A percentile compares a stretch with the other conserved stretches of the same genome.
Conservation (phyloP, 2,797 vertebrate genomes). For the Loris lydekkerianus region DNA sequence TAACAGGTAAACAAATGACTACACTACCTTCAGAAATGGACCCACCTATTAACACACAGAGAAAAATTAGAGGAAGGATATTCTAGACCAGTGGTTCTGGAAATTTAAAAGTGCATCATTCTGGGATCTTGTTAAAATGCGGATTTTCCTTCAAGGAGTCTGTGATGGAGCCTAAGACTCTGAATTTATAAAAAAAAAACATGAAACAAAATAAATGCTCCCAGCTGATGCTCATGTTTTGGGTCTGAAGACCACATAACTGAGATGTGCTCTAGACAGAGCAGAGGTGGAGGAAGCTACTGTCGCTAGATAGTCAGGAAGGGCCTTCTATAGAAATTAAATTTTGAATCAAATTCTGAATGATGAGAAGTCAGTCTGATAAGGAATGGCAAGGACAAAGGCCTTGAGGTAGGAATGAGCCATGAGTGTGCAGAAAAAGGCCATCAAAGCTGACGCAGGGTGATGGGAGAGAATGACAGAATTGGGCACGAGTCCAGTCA, state of each 20-base stretch:
- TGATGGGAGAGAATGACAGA: background rate
- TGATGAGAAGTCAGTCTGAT: background rate
- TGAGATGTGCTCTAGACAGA: background rate
- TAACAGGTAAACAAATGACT: background rate
- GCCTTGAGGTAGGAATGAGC: background rate
- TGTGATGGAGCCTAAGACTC: background rate
- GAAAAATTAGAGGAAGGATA: background rate
- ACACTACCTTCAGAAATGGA: background rate
- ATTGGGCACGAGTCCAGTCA: background rate
- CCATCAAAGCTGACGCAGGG: background rate
- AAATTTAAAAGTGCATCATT: background rate
- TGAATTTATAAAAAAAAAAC: background rate
- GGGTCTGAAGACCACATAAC: background rate
- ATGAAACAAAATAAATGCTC: background rate
- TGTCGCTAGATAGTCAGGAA: background rate
- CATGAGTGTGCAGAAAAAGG: background rate
- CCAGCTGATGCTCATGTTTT: background rate
- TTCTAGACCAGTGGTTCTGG: background rate
- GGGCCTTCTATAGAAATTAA: background rate
- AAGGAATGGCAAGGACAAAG: background rate
- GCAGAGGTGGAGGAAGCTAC: background rate
- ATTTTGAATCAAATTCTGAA: background rate
- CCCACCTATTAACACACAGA: background rate
- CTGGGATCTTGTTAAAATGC: slow-evolving; percentile 23
- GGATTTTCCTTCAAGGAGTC: slow-evolving; percentile 18